Evolutionary conservation across 2,797 vertebrate species (phyloP), one percentile per base, ranked within the genome.

Genomic region (Serranus cabrilla): DNA sequence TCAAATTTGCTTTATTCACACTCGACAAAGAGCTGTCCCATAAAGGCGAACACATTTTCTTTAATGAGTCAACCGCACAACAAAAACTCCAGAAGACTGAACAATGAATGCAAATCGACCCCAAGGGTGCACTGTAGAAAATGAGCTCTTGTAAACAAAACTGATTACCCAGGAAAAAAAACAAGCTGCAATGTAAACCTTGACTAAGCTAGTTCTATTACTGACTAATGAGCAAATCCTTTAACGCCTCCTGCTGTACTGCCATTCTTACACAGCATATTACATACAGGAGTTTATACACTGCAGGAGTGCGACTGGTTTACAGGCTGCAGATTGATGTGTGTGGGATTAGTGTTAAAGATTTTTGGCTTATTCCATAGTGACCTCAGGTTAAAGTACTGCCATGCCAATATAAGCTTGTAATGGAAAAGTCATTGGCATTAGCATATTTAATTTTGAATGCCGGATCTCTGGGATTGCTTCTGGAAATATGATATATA

Each of bases 311-410:
- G 8, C 17, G 51, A 71, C 75, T 80, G 76, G 45, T 82, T 82
- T 76, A 82, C 31, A 46, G 62, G 66, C 54, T 43, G 58, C 56
- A 74, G 87, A 84, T 78, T 89, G 91, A 92, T 87, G 42, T 70
- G 74, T 68, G 73, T n/a, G 39, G 79, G 87, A 82, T 92, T 91
- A 91, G 87, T 57, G 80, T 77, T 91, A 92, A 92, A 79, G 91
- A 93, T 94, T 91, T 91, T 76, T 74, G 71, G 65, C 83, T 90
- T 71, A 87, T 78, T 88, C 82, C 74, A 76, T 27, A 9, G 57
- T 79, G 89, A 90, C 87, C 72, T 84, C 21, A 25, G 85, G 63
- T 85, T 77, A 74, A 83, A 84, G 64, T 27, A 52, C 54, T 59
- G 58, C 54, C 42, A 21, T 68, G 74, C 52, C 80, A 75, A 81